Base-by-base conservation (phyloP, 1,140 invertebrate genomes). In the Cherax destructor region DNA sequence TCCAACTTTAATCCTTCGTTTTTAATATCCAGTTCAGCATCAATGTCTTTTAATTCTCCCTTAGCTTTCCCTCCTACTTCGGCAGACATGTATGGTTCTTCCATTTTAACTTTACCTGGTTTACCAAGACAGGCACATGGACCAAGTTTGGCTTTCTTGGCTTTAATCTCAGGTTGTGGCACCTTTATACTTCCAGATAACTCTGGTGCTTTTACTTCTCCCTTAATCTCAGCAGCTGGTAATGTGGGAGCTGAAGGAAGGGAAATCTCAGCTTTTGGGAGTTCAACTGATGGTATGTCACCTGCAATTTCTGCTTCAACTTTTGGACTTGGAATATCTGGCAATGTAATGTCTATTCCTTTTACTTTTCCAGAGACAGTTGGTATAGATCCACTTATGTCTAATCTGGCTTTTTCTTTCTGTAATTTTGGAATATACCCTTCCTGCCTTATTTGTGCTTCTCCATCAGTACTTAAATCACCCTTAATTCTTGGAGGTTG, bases 121-220 rank as follows among this genome's bases (percentile, higher is more conserved):
- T 86, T 86, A 69, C 84, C 90, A 10, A 91, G 77, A 81, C 90
- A 91, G 18, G 90, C 83, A 86, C 83, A 86, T 86, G 84, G 83
- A 81, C 77, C 84, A 4, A 83, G 30, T 83, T 91, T 91, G 18
- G 77, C 65, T 50, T 91, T 91, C 69, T 91, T 91, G 49, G 59
- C 52, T 56, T 85, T 91, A 0, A 85, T 18, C 78, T 91, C 76
- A 79, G 77, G n/a, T 52, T 79, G 61, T 65, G 74, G 83, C 24
- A 85, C 9, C 24, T 91, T 47, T 18, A 69, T n/a, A 30, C 56
- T 24, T 18, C 61, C 76, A n/a, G 83, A 84, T 30, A 84, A n/a
- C 30, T 84, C 65, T 41, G 83, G 83, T 18, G 59, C 30, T 3
- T 84, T 49, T 10, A 84, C 18, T 69, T 84, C 83, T 84, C 83